phyloP scores from a whole-genome alignment of 1,140 invertebrate species.

The Cecropterus lyciades region DNA sequence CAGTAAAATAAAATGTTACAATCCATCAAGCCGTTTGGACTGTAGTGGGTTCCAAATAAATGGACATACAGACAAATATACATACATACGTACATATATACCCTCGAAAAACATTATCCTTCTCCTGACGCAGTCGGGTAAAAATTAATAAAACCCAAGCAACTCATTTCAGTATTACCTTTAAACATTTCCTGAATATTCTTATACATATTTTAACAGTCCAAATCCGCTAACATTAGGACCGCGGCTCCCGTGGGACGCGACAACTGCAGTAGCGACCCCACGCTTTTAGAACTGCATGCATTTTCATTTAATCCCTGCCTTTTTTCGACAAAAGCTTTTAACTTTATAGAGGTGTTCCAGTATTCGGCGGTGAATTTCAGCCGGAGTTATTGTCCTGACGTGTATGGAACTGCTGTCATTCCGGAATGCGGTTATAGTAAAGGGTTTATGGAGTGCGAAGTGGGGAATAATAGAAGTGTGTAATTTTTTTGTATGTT shows the following conservation, averaged over 20 bases:
- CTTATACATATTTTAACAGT: not conserved
- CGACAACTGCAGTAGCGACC: conserved; percentile 10
- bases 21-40: too few species aligned
- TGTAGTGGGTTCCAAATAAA: too few species aligned
- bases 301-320: conserved; percentile 30
- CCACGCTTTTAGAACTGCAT: conserved; percentile 18
- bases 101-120: too few species aligned
- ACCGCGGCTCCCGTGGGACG: conserved; percentile 1
- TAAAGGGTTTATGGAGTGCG: conserved; percentile 21
- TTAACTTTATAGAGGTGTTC: conserved; percentile 37
- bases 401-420: conserved; percentile 6
- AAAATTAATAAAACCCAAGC: too few species aligned
- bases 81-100: too few species aligned
- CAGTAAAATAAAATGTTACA: too few species aligned
- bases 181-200: not conserved
- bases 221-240: conserved; percentile 38
- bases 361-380: conserved; percentile 32
- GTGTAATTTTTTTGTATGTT: conserved; percentile 5
- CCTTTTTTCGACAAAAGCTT: conserved; percentile 34
- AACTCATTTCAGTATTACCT: too few species aligned
- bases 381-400: not conserved
- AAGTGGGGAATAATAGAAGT: not conserved
- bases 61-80: too few species aligned
- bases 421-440: not conserved
- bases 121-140: too few species aligned